Conservation (phyloP, 1,140 invertebrate species). For the Tetragnatha versicolor region DNA sequence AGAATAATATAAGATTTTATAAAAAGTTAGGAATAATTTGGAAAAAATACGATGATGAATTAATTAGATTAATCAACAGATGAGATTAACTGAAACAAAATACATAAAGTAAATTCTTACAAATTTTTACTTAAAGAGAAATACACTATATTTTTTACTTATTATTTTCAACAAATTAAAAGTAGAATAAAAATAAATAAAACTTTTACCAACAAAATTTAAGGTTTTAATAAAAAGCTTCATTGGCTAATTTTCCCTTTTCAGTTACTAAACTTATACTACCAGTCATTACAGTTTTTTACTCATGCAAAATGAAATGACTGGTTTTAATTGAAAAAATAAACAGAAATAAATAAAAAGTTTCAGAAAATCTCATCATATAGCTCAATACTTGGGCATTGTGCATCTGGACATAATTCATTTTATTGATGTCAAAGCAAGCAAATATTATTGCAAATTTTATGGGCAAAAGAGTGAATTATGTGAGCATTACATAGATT, state of each 20-base stretch:
- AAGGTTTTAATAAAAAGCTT: too few species aligned
- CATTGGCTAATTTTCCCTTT: too few species aligned
- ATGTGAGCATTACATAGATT: slow-evolving; percentile 50
- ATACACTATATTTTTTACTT: not conserved
- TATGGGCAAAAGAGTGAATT: slow-evolving; percentile 39
- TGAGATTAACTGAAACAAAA: slow-evolving; percentile 29
- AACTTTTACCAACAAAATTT: not conserved
- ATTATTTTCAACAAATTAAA: not conserved
- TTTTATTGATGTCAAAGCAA: slow-evolving; percentile 9
- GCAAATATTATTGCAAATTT: slow-evolving; percentile 14
- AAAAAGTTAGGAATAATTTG: too few species aligned
- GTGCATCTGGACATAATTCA: slow-evolving; percentile 8
- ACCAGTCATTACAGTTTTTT: not conserved
- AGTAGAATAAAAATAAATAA: not conserved
- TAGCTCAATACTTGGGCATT: slow-evolving; percentile 35
- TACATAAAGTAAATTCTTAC: not conserved
- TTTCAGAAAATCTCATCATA: slow-evolving; percentile 45
- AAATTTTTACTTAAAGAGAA: not conserved
- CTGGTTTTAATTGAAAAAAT: not conserved
- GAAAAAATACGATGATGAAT: too few species aligned
- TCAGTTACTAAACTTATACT: too few species aligned
- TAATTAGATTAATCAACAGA: too few species aligned
- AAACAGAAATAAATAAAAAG: not conserved
- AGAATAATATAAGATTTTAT: too few species aligned
- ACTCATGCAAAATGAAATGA: not conserved